Evolutionary conservation across 2,113 vertebrate species (phyloP).

Genomic region (Melierax canorus): DNA sequence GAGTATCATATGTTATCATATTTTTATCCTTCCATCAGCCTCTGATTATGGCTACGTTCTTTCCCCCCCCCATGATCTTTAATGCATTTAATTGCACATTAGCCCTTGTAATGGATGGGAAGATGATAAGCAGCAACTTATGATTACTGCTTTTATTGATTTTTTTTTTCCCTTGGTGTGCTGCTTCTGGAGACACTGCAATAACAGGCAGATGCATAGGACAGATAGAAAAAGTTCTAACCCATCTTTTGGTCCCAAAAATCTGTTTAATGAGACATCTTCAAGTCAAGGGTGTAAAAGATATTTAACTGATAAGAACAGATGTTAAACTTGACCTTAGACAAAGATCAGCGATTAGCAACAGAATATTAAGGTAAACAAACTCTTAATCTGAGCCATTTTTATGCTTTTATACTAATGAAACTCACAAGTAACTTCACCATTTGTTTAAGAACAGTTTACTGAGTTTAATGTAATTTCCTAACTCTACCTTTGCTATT

Average conservation of each 20-base stretch:
- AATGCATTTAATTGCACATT: conserved; percentile 43
- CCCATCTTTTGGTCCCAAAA: neutral
- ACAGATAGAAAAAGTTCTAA: neutral
- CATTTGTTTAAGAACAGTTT: neutral
- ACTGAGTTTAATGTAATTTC: neutral
- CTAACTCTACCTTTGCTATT: neutral
- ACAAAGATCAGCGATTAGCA: neutral
- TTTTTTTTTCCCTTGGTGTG: conserved; percentile 18
- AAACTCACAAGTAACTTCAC: neutral
- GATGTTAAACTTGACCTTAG: neutral
- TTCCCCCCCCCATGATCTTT: neutral
- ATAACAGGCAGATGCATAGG: neutral
- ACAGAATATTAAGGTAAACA: neutral
- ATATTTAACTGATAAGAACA: neutral
- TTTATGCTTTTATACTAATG: neutral
- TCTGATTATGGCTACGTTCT: neutral
- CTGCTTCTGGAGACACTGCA: conserved; percentile 1
- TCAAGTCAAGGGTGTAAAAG: neutral
- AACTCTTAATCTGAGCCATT: neutral
- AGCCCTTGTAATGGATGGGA: neutral
- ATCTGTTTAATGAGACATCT: neutral
- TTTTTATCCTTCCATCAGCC: neutral
- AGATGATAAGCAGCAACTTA: conserved; percentile 42
- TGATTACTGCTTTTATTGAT: neutral
- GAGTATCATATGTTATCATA: neutral